Evolutionary conservation across 2,113 vertebrate species (phyloP).

Genomic region (Petromus typicus): DNA sequence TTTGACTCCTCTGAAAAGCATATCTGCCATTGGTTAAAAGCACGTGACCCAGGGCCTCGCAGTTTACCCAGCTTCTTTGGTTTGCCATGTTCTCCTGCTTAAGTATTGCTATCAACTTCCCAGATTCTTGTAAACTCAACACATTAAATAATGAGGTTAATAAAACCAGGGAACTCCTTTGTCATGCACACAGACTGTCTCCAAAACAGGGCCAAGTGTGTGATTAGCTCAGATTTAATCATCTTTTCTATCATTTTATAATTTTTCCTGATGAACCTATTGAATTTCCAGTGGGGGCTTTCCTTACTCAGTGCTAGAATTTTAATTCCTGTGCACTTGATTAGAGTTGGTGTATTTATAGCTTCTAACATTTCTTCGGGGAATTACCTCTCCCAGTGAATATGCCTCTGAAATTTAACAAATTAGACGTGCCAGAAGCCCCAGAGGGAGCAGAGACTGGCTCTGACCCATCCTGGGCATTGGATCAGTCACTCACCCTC

Average conservation of each 20-base stretch:
- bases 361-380: constrained; percentile 56
- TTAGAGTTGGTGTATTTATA: constrained; percentile 70
- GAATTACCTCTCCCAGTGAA: constrained; percentile 55
- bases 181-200: constrained; percentile 39
- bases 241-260: constrained; percentile 66
- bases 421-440: constrained; percentile 26
- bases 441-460: not conserved
- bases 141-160: constrained; percentile 75
- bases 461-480: not conserved
- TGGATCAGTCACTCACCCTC: not conserved
- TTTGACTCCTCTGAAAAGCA: not conserved
- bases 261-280: constrained; percentile 69
- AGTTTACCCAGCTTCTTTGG: not conserved
- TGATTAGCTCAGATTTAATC: constrained; percentile 73
- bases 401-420: constrained; percentile 52
- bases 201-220: constrained; percentile 56
- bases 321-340: constrained; percentile 68
- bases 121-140: constrained; percentile 68
- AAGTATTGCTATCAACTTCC: constrained; percentile 61
- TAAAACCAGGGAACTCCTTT: constrained; percentile 68
- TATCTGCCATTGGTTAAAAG: constrained; percentile 1
- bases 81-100: constrained; percentile 25
- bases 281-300: constrained; percentile 35
- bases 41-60: not conserved
- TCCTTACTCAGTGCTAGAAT: constrained; percentile 35